Evolutionary conservation across 1,140 invertebrate species (phyloP), one percentile per base, ranked within the genome.

Genomic region (Hycleus cichorii): DNA sequence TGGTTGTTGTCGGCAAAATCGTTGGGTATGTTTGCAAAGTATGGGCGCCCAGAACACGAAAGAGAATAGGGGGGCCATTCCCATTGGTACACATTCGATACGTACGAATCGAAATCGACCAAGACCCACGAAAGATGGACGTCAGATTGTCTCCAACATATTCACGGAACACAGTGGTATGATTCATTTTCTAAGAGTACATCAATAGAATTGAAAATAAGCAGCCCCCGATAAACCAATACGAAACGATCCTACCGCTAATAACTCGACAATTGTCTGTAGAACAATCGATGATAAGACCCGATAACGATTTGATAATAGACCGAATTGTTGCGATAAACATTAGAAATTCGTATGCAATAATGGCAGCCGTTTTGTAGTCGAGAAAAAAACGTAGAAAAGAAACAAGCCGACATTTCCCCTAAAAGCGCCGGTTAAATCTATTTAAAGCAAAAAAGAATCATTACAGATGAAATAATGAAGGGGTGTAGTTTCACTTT

Each of bases 1-100:
- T 18, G 18, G 18, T 18, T 18, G 18, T 18, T 18, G 12, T 12
- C 12, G 18, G 18, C 2, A 18, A 18, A 18, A 18, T 18, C 18
- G 18, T 18, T 18, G 69, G 69, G 66, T 65, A 71, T 71, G 66
- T 57, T 66, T 69, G 63, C 67, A 66, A 66, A 61, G 52, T 64
- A 92, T 92, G 90, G 90, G 90, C 75, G 89, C 89, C 71, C 89
- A 92, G 80, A 90, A 90, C 80, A 89, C 87, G 69, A 92, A 93
- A 77, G 89, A 91, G 75, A 82, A 86, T 74, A 32, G 32, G 32
- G 32, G 40, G 11, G 80, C 81, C 58, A 78, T 80, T 65, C 77
- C 81, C 66, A 78, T 79, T 71, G 86, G 84, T 73, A 77, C 79
- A 68, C 72, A 76, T 69, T 82, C 83, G 64, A 81, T 82, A 64